phyloP scores from a whole-genome alignment of 2,113 vertebrate genomes.

The Ptyas mucosa region DNA sequence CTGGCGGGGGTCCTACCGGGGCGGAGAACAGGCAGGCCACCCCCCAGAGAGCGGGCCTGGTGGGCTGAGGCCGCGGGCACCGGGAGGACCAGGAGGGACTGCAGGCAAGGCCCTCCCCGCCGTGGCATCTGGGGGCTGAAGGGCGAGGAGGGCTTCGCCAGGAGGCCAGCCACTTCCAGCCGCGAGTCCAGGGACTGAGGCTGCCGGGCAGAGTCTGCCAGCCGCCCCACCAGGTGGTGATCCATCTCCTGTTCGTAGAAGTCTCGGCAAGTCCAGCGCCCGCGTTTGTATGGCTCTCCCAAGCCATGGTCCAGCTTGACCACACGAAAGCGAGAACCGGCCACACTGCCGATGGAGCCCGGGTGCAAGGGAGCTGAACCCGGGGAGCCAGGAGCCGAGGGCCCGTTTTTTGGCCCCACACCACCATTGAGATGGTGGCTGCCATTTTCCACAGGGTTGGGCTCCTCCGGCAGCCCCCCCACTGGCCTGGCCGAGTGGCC shows the following conservation, averaged over 20 bases:
- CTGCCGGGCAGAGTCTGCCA: conserved; percentile 75
- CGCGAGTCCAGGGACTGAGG: conserved; percentile 80
- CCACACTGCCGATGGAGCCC: conserved; percentile 41
- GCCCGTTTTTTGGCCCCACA: neutral
- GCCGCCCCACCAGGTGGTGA: conserved; percentile 51
- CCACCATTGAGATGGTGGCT: neutral
- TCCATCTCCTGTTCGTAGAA: conserved; percentile 72
- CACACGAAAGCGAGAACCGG: conserved; percentile 77
- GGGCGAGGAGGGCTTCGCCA: conserved; percentile 22
- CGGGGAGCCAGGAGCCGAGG: neutral
- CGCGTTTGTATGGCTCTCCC: conserved; percentile 73
- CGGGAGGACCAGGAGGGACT: conserved; percentile 49
- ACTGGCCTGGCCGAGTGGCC: neutral
- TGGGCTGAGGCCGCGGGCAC: neutral
- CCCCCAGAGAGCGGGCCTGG: conserved; percentile 54
- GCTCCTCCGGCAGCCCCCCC: neutral
- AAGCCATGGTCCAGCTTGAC: conserved; percentile 76
- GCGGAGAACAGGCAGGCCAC: conserved; percentile 42
- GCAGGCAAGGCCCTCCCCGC: conserved; percentile 34
- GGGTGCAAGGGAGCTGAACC: conserved; percentile 31
- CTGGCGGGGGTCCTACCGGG: neutral
- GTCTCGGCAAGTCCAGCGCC: conserved; percentile 84
- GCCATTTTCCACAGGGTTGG: neutral
- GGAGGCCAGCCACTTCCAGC: conserved; percentile 57
- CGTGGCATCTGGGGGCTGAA: conserved; percentile 17